Evolutionary conservation across 2,888 invertebrate species (phyloP), one percentile per base, ranked within the genome.

Genomic region (Phalera bucephala): DNA sequence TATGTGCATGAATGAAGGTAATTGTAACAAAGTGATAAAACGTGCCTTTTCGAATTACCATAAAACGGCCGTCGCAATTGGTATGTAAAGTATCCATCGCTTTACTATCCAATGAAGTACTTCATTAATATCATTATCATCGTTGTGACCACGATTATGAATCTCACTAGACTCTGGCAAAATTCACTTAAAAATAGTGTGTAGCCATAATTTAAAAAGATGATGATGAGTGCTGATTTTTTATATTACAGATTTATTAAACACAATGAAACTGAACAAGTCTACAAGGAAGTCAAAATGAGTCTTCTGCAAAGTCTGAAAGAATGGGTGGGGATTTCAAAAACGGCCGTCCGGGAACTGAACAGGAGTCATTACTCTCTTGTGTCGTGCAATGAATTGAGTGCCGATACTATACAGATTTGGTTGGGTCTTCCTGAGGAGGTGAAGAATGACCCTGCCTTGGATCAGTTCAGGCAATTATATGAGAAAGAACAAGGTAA

Each of bases 391-490:
- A 77, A 74, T 43, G 90, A 91, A 36, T 75, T 91, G 13, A 91
- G 87, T 0, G 83, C 84, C 9, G 87, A 86, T 10, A 80, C 87
- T 0, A 57, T 93, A 25, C 90, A 91, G 48, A 86, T 92, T 12
- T 93, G 92, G 92, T 78, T 90, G 23, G 82, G 81, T 10, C 59
- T 93, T 12, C 93, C 93, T 0, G 91, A 91, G 22, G 90, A 91
- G 34, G 91, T 93, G 36, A 91, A 92, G 21, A 80, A 91, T 43
- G 93, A 93, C 72, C 92, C 93, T 0, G 91, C 91, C 39, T 75
- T 92, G 60, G 91, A 90, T 17, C 86, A 86, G 6, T 91, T 92
- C 39, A 76, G 80, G 45, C 73, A 67, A 33, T 73, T 81, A 36
- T 86, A 86, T 45, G 88, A 91, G 30, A 76, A 73, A 8, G 66